These are phyloP conservation scores for Caprella mutica DNA, from an alignment of 2,888 invertebrate species.

Conservation along the genomic window DNA sequence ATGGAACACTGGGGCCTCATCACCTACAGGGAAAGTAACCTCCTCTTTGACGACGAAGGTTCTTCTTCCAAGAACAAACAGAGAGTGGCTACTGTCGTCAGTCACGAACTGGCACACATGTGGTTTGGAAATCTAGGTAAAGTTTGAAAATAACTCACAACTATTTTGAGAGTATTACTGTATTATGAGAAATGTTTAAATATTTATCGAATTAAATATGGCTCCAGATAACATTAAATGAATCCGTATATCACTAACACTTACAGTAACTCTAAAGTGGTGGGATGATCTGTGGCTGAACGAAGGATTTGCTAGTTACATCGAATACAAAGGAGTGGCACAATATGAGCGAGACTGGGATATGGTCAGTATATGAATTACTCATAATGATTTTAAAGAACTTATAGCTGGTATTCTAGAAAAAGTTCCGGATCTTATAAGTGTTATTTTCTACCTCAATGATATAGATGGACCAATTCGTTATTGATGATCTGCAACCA, in stretches of 20 bases:
- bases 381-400: no score
- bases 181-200: no score
- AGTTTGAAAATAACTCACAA: no score
- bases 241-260: no score
- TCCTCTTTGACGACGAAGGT: conserved; percentile 60
- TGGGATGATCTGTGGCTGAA: conserved; percentile 45
- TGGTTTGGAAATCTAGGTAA: conserved; percentile 69
- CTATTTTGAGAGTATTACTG: no score
- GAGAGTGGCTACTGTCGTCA: conserved; percentile 65
- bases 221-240: no score
- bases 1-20: conserved; percentile 95
- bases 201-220: no score
- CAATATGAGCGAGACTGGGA: conserved; percentile 64
- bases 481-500: conserved; percentile 57
- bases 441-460: no score
- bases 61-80: conserved; percentile 67
- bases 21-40: conserved; percentile 53
- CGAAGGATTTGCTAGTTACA: conserved; percentile 63
- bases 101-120: conserved; percentile 92
- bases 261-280: conserved; percentile 85
- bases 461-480: conserved; percentile 71
- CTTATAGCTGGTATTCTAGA: no score
- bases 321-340: conserved; percentile 67
- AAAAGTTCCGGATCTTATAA: no score
- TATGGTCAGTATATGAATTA: no score